A percentile compares a stretch with the other conserved stretches of the same genome.
These are phyloP conservation scores for Chrysochloris asiatica DNA, from an alignment of 2,113 vertebrate species.

Conservation along the genomic window DNA sequence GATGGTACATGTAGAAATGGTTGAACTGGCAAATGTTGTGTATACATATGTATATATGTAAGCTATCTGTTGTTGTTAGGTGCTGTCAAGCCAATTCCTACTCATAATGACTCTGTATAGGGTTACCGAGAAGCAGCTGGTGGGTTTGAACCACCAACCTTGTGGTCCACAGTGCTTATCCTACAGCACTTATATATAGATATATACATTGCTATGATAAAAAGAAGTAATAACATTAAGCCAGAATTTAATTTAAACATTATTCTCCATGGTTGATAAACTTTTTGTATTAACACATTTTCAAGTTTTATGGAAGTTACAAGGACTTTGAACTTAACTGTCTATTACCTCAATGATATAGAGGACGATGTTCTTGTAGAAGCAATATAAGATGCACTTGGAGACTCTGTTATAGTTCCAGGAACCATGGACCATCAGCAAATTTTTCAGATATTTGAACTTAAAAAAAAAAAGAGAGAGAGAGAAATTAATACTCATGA, in stretches of 20 bases:
- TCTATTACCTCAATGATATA: conserved; percentile 97
- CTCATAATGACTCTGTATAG: too few species aligned
- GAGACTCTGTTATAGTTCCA: conserved; percentile 99
- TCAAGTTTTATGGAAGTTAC: too few species aligned
- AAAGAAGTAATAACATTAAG: not conserved
- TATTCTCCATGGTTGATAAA: not conserved
- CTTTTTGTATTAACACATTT: not conserved
- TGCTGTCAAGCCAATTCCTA: too few species aligned
- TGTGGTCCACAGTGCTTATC: too few species aligned
- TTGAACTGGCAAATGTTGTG: too few species aligned
- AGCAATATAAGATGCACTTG: conserved; percentile 99
- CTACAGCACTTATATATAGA: too few species aligned
- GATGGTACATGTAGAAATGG: too few species aligned
- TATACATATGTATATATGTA: too few species aligned
- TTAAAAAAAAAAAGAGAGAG: conserved; percentile 83
- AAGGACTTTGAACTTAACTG: not conserved
- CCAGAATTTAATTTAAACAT: conserved; percentile 31
- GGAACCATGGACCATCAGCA: conserved; percentile 97
- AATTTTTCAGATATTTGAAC: conserved; percentile 99
- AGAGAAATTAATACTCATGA: not conserved
- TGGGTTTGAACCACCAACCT: too few species aligned
- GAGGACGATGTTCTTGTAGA: conserved; percentile 99
- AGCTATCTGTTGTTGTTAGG: too few species aligned
- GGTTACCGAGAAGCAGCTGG: too few species aligned
- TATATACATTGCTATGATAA: too few species aligned